phyloP scores from a whole-genome alignment of 2,113 vertebrate species.

The Menura novaehollandiae region DNA sequence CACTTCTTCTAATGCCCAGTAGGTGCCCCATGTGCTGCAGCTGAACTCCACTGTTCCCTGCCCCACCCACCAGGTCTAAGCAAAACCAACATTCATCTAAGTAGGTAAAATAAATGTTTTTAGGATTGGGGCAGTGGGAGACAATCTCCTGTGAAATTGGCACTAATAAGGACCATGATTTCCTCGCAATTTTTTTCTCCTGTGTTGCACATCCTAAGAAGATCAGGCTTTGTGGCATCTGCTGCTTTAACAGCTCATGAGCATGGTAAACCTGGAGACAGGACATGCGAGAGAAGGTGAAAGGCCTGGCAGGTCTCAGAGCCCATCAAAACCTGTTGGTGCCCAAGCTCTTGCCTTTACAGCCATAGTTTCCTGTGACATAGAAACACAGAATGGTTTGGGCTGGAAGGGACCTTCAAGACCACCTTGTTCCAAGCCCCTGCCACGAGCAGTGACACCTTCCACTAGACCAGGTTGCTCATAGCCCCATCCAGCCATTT shows the following conservation, averaged over 20 bases:
- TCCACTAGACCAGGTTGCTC: not conserved
- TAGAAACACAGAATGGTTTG: not conserved
- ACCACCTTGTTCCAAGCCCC: fast-evolving
- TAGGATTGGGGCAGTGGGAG: not conserved
- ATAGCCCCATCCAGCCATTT: not conserved
- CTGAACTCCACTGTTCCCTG: not conserved
- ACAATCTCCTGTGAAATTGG: not conserved
- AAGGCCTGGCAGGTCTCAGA: not conserved
- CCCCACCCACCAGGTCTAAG: not conserved
- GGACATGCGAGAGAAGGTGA: not conserved
- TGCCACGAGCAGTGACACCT: not conserved
- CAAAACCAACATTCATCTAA: fast-evolving
- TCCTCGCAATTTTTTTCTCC: not conserved
- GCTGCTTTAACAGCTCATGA: not conserved
- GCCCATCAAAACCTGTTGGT: not conserved
- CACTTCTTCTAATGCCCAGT: not conserved
- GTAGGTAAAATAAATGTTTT: not conserved
- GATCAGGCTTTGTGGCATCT: not conserved
- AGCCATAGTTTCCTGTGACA: not conserved
- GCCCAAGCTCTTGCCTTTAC: not conserved
- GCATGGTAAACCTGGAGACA: not conserved
- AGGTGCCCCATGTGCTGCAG: not conserved
- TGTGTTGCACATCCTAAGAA: not conserved
- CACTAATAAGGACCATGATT: not conserved
- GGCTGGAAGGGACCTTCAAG: not conserved